Conservation (phyloP, 2,113 vertebrate genomes). For the Channa argus region DNA sequence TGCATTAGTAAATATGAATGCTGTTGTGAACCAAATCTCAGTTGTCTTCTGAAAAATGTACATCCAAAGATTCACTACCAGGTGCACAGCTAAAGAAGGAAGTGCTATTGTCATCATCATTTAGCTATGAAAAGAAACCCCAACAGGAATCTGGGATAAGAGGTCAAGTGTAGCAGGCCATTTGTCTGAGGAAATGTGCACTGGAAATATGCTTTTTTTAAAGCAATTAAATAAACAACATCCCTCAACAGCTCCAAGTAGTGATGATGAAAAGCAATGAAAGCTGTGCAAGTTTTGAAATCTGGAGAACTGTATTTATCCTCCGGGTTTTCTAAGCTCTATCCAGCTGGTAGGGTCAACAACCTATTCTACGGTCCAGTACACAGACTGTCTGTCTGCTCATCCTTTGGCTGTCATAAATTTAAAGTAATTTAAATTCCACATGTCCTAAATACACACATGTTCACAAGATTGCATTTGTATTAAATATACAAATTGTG, state of each 20-base stretch:
- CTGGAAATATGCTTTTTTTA: slow-evolving; percentile 28
- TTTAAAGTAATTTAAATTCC: slow-evolving; percentile 21
- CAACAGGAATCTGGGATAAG: slow-evolving; percentile 18
- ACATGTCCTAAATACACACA: background rate
- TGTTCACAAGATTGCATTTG: slow-evolving; percentile 1
- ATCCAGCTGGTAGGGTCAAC: slow-evolving; percentile 16
- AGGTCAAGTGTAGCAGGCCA: slow-evolving; percentile 39
- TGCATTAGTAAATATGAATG: background rate
- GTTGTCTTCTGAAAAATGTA: background rate
- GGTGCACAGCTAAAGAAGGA: slow-evolving; percentile 10
- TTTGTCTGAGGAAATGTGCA: slow-evolving; percentile 41
- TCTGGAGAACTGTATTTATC: slow-evolving; percentile 15
- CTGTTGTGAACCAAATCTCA: background rate
- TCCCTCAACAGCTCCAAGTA: slow-evolving; percentile 24
- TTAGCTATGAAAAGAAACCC: slow-evolving; percentile 24
- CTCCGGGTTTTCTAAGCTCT: slow-evolving; percentile 8
- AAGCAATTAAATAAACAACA: slow-evolving; percentile 29
- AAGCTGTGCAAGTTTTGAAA: background rate
- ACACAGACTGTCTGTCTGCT: slow-evolving; percentile 4
- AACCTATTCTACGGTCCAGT: slow-evolving; percentile 9
- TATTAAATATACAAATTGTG: background rate
- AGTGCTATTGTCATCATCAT: slow-evolving; percentile 40
- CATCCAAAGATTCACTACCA: slow-evolving; percentile 1
- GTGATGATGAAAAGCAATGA: slow-evolving; percentile 22
- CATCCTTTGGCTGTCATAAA: slow-evolving; percentile 24